Base-by-base conservation (phyloP, 2,113 vertebrate genomes). In the Benitochromis conjunctus region DNA sequence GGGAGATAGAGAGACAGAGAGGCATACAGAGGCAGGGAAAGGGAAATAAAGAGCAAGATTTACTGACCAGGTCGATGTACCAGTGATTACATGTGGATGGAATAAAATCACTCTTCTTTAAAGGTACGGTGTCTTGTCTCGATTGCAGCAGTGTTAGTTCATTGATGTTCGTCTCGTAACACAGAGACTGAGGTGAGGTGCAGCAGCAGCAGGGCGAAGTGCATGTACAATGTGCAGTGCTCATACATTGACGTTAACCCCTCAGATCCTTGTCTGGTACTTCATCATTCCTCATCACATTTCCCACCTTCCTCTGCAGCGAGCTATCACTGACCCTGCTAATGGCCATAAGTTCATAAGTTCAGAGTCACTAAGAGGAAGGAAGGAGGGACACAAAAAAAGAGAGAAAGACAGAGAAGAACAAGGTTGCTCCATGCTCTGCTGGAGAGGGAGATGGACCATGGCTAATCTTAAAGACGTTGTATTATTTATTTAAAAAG, bases 401-500 rank as follows among this genome's bases (percentile, higher is more conserved):
- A 92, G 81, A 93, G 90, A 92, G 87, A 83, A 80, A 83, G 85
- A 80, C 78, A 81, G 89, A 55, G 84, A 86, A 85, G 82, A 83
- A 53, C 88, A 91, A 88, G 60, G 62, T 91, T 88, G 87, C 83
- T 90, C 85, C 62, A 46, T 90, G 91, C 83, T 85, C 78, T 90
- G 92, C 90, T 91, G 90, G 90, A 91, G 91, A 84, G 90, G 87
- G 94, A 96, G 90, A 94, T 94, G 93, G 87, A 95, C 92, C 95
- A 89, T 93, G 92, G 92, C 90, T 95, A 96, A 96, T 96, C 90
- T 93, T 91, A 89, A 95, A 95, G 95, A 94, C 92, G 57, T 92
- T 86, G 86, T 95, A 95, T 96, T 96, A 96, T 96, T 96, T 96
- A 96, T 96, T 96, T 95, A 95, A 95, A 95, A 95, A 95, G 87